Evolutionary conservation across 2,113 vertebrate genomes (phyloP).

Genomic region (Mustela lutreola): DNA sequence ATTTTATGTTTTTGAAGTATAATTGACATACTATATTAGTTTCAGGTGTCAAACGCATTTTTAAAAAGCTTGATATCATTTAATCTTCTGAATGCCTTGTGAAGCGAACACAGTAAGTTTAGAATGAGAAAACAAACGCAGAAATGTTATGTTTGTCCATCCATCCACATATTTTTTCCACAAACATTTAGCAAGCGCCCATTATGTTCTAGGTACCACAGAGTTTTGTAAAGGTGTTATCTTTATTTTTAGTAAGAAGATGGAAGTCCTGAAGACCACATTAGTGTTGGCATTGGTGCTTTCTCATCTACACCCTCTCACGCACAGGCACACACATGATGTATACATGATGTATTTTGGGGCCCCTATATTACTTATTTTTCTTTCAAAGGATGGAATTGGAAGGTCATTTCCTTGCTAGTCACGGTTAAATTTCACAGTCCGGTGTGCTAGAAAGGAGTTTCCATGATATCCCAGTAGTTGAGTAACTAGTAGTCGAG

Average conservation of each 20-base stretch:
- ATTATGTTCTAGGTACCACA: not conserved
- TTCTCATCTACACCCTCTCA: not conserved
- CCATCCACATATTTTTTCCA: not conserved
- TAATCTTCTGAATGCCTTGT: not conserved
- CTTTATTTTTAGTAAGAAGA: not conserved
- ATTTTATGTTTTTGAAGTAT: not conserved
- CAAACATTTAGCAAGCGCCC: constrained; percentile 12
- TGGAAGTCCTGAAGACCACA: not conserved
- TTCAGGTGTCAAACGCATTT: not conserved
- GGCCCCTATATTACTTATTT: not conserved
- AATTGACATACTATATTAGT: not conserved
- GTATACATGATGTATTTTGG: not conserved
- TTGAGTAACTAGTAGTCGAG: not conserved
- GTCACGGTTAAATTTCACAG: not conserved
- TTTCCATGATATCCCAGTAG: not conserved
- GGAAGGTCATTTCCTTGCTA: not conserved
- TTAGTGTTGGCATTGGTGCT: not conserved
- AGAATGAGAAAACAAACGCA: not conserved
- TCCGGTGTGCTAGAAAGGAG: not conserved
- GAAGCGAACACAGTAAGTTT: constrained; percentile 5
- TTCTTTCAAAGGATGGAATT: not conserved
- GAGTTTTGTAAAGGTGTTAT: not conserved
- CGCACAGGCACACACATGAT: not conserved
- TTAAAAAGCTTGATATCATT: not conserved
- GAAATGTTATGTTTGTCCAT: constrained; percentile 26